Evolutionary conservation across 1,140 invertebrate species (phyloP), one percentile per base, ranked within the genome.

Genomic region (Bombyx mandarina): DNA sequence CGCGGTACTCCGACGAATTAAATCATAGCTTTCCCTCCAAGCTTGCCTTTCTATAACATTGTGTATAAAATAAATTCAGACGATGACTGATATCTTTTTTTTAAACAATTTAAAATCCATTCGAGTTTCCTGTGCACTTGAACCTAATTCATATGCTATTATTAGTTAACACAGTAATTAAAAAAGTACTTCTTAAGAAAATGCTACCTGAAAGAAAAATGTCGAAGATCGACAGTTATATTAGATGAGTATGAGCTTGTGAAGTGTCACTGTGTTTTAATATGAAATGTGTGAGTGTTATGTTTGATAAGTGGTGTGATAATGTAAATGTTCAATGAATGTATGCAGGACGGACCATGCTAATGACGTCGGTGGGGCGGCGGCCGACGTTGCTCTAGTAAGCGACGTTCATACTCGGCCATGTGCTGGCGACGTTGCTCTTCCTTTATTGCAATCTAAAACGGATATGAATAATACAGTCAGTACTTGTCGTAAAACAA

Each of bases 391-490:
- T 93, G 89, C 82, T 94, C 93, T 79, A 93, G 93, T 67, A 94
- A 75, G 67, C 93, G 90, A 52, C 93, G 89, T 72, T 96, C 94
- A 67, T 95, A 93, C 81, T 96, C 95, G 43, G 93, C 94, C 91
- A 96, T 93, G 69, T 95, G 94, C 73, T 95, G 92, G 53, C 94
- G 90, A 53, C 95, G 89, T 85, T 95, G 93, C 77, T 95, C 94
- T 88, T 96, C 95, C 81, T 96, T 96, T 66, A 94, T 90, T 57
- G 93, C 93, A 76, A 97, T 96, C 94, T 96, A 12, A 50, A 54
- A 52, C 10, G n/a, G 52, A 18, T 56, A 53, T 8, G 7, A 52
- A 44, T 22, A 52, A 26, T 52, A 42, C 18, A 18, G 26, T 35
- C 26, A 35, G 4, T 35, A 35, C 26, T 35, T 2, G 4, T 35